These are phyloP conservation scores for Andrena dorsata DNA, from an alignment of 2,888 invertebrate genomes.

Conservation along the genomic window DNA sequence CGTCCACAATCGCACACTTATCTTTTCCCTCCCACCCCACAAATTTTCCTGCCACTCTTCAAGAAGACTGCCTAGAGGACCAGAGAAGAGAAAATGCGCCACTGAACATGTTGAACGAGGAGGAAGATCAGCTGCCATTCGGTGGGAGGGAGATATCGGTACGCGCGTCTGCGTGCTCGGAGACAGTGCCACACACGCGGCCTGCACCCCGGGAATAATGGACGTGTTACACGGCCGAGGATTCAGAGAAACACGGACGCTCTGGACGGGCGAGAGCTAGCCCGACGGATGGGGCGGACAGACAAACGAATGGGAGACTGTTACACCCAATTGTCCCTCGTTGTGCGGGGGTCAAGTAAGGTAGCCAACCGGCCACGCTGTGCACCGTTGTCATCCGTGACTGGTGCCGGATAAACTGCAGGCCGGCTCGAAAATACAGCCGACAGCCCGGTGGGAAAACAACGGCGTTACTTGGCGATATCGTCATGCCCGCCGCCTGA, in stretches of 20 bases:
- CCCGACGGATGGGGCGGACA: conserved; percentile 72
- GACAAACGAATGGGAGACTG: conserved; percentile 84
- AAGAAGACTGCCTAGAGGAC: neutral
- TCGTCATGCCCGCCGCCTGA: conserved; percentile 46
- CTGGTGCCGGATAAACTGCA: conserved; percentile 64
- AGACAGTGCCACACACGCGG: conserved; percentile 38
- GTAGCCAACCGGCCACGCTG: conserved; percentile 80
- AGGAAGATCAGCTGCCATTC: neutral
- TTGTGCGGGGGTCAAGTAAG: conserved; percentile 85
- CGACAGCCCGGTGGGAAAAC: conserved; percentile 61
- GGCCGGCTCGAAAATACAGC: conserved; percentile 58
- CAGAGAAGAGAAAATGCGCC: neutral
- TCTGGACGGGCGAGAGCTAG: conserved; percentile 70
- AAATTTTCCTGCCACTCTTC: too few species aligned
- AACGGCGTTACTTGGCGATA: conserved; percentile 58
- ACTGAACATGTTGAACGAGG: neutral
- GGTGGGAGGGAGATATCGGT: conserved; percentile 5
- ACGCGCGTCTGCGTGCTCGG: conserved; percentile 37
- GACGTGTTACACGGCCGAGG: conserved; percentile 78
- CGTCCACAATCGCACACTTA: too few species aligned
- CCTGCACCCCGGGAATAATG: conserved; percentile 72
- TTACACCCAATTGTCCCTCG: conserved; percentile 85
- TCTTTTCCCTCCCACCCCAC: too few species aligned
- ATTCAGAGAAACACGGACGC: conserved; percentile 68
- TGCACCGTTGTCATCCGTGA: conserved; percentile 78